Percentiles rank a stretch among this genome's conserved stretches.
Evolutionary conservation across 2,797 vertebrate species (phyloP).

Genomic region (Lepus townsendii): DNA sequence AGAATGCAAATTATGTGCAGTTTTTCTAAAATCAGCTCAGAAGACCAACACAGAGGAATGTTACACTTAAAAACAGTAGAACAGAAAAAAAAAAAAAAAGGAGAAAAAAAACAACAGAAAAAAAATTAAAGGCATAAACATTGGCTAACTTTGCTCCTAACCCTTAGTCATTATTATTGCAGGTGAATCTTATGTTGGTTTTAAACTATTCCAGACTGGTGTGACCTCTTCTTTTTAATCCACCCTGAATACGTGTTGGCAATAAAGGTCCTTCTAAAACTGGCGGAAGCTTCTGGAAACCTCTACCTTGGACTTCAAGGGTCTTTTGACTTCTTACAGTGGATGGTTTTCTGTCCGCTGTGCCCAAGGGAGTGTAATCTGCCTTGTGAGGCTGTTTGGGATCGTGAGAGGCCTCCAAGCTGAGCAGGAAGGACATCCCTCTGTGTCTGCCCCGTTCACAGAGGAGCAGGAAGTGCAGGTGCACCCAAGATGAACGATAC

Average conservation of each 20-base stretch:
- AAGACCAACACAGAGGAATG: conserved; percentile 3
- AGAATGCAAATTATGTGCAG: neutral
- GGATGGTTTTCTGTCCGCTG: conserved; percentile 30
- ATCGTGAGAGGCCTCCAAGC: conserved; percentile 45
- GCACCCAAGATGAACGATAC: neutral
- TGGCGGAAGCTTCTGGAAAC: conserved; percentile 31
- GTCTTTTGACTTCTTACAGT: conserved; percentile 41
- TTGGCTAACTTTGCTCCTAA: conserved; percentile 14
- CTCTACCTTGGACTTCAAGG: conserved; percentile 15
- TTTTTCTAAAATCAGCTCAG: conserved; percentile 53
- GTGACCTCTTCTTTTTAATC: conserved; percentile 8
- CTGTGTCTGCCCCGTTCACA: neutral
- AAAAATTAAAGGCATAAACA: conserved; percentile 51
- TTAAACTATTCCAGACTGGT: conserved; percentile 43
- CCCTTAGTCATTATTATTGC: conserved; percentile 49
- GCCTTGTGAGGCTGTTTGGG: conserved; percentile 21
- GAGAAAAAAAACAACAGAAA: no score
- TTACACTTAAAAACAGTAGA: conserved; percentile 52
- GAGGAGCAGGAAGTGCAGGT: neutral
- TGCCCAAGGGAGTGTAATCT: conserved; percentile 54
- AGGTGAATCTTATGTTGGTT: conserved; percentile 56
- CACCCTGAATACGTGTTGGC: conserved; percentile 16
- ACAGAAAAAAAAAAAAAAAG: no score
- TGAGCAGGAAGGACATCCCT: neutral
- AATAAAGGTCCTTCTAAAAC: neutral